A percentile compares a stretch with the other conserved stretches of the same genome.
Conservation (phyloP, 2,113 vertebrate species). For the Chrysochloris asiatica region DNA sequence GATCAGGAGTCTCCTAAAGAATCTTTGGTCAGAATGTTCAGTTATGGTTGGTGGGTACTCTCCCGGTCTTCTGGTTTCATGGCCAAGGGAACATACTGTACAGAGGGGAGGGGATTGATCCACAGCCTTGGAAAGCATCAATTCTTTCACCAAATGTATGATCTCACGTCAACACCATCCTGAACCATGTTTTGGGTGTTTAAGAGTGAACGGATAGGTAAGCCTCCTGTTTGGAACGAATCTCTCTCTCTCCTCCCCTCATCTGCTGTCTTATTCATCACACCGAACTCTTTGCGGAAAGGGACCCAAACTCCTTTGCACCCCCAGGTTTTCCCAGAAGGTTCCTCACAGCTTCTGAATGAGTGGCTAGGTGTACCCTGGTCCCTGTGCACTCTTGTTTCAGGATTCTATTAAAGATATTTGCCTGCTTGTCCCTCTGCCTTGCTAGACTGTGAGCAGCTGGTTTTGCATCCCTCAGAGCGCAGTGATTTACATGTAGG, state of each 20-base stretch:
- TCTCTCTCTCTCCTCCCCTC: neutral
- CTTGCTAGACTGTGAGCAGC: neutral
- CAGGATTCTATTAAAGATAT: no score
- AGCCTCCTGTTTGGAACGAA: neutral
- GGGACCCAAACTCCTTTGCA: neutral
- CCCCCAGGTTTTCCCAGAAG: neutral
- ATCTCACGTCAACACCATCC: neutral
- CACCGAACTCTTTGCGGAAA: neutral
- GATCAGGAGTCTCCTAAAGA: neutral
- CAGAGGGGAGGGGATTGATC: neutral
- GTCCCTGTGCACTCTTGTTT: neutral
- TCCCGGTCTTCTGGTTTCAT: neutral
- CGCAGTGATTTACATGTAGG: neutral
- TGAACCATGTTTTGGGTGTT: neutral
- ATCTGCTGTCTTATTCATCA: neutral
- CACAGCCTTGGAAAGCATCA: neutral
- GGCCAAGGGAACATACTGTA: neutral
- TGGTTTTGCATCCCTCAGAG: neutral
- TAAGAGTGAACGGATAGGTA: neutral
- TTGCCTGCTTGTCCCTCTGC: neutral
- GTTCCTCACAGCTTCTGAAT: neutral
- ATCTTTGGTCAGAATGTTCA: neutral
- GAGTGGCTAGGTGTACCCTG: neutral
- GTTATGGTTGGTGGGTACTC: neutral
- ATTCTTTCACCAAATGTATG: neutral